Base-by-base conservation (phyloP, 1,140 invertebrate species). In the Bombus cullumanus region DNA sequence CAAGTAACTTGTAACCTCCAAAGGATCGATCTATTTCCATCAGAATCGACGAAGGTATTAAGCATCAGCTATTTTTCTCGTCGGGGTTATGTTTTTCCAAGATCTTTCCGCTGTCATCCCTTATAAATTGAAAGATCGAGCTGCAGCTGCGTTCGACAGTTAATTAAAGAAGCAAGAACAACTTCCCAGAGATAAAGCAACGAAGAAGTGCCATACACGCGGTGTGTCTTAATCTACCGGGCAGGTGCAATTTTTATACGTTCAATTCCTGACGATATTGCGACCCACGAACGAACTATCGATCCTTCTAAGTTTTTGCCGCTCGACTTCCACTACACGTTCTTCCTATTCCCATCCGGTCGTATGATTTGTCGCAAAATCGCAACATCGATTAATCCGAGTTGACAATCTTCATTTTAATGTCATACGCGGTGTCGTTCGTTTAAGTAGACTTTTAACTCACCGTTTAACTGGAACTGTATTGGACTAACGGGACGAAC, bases 161-260 rank as follows among this genome's bases (percentile, higher is more conserved):
- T 90, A 90, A 90, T 90, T 90, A 90, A 90, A 90, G 57, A 79
- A 41, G 64, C 43, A 66, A 78, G 83, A 85, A 85, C 89, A 85
- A 87, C 62, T 85, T 86, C 31, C 43, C 12, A 28, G 12, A 43
- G 82, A 79, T 47, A 69, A 80, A 78, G 66, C 47, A 83, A 41
- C 83, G 37, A 71, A 31, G 31, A 31, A 31, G 41, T 31, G 37
- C 2, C 59, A 66, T 53, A 57, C 34, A 59, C 59, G 59, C 13
- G 37, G 73, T 41, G 57, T 37, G 66, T 88, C 79, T 88, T 86
- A 66, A 76, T 89, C 57, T 31, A 71, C 34, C 47, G 34, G 18
- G 64, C 41, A 37, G 72, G 66, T 69, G 68, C 41, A 82, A 85
- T 81, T 83, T 86, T 89, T 82, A 79, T 78, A 74, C 57, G 18